These are phyloP conservation scores for Brachionichthys hirsutus DNA, from an alignment of 2,113 vertebrate genomes.

Conservation along the genomic window DNA sequence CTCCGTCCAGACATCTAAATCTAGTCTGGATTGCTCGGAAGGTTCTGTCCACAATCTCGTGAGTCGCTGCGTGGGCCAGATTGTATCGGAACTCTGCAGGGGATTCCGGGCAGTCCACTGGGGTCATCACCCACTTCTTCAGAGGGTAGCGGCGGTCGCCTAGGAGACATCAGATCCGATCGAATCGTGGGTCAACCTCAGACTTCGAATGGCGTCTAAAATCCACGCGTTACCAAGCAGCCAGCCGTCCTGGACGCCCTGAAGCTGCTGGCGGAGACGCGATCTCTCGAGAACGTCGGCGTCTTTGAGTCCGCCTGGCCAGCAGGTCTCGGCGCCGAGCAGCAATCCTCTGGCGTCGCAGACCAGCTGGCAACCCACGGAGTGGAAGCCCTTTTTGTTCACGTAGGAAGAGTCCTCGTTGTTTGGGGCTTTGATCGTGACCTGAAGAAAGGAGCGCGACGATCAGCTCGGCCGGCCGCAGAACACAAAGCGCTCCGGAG, in stretches of 20 bases:
- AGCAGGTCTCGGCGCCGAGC: constrained; percentile 88
- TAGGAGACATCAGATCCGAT: constrained; percentile 41
- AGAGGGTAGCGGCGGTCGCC: constrained; percentile 88
- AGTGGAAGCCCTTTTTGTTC: constrained; percentile 93
- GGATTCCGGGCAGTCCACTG: constrained; percentile 83
- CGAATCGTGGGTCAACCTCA: background rate
- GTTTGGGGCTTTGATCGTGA: constrained; percentile 94
- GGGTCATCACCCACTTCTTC: constrained; percentile 91
- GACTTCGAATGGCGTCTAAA: background rate
- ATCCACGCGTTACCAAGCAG: constrained; percentile 83
- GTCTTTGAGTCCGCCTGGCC: constrained; percentile 88
- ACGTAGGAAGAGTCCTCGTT: constrained; percentile 91
- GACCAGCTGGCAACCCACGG: constrained; percentile 91
- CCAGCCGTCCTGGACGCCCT: constrained; percentile 84
- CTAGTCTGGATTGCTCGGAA: constrained; percentile 87
- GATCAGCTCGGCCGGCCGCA: background rate
- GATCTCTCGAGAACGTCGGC: constrained; percentile 83
- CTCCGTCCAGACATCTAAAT: constrained; percentile 92
- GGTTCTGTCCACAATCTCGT: constrained; percentile 87
- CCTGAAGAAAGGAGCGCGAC: constrained; percentile 60
- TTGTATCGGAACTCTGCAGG: constrained; percentile 89
- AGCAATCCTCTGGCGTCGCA: constrained; percentile 88
- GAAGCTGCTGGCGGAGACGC: constrained; percentile 77
- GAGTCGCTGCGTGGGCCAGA: constrained; percentile 86
- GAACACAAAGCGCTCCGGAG: background rate